Evolutionary conservation across 2,113 vertebrate species (phyloP).

Genomic region (Erythrolamprus reginae): DNA sequence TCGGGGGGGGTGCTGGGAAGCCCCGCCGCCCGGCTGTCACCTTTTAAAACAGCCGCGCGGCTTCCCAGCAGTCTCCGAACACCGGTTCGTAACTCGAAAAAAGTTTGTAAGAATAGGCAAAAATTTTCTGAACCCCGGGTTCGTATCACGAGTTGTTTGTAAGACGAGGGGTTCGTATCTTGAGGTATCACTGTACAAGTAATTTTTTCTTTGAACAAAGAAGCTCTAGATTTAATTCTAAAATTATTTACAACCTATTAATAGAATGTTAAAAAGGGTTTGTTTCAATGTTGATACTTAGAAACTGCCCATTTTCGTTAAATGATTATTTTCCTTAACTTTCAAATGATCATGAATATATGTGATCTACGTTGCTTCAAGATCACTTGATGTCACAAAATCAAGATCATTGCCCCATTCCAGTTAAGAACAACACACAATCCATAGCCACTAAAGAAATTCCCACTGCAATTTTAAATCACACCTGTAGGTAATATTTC

Average conservation of each 20-base stretch:
- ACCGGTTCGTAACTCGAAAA: too few relatives aligned
- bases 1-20: too few relatives aligned
- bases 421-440: neutral
- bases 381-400: neutral
- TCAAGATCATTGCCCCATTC: neutral
- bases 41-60: too few relatives aligned
- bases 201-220: too few relatives aligned
- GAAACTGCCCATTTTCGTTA: neutral
- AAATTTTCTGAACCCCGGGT: too few relatives aligned
- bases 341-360: neutral
- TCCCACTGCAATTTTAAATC: neutral
- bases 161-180: too few relatives aligned
- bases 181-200: too few relatives aligned
- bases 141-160: too few relatives aligned
- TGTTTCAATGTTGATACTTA: neutral
- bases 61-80: too few relatives aligned
- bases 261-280: neutral
- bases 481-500: conserved; percentile 89
- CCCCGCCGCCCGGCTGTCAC: too few relatives aligned
- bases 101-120: too few relatives aligned
- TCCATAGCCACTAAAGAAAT: neutral
- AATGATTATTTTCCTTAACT: neutral
- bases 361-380: neutral
- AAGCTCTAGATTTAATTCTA: neutral
- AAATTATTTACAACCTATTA: neutral